Percentiles rank a stretch among this genome's conserved stretches.
Evolutionary conservation across 2,113 vertebrate genomes (phyloP).

Genomic region (Scortum barcoo): DNA sequence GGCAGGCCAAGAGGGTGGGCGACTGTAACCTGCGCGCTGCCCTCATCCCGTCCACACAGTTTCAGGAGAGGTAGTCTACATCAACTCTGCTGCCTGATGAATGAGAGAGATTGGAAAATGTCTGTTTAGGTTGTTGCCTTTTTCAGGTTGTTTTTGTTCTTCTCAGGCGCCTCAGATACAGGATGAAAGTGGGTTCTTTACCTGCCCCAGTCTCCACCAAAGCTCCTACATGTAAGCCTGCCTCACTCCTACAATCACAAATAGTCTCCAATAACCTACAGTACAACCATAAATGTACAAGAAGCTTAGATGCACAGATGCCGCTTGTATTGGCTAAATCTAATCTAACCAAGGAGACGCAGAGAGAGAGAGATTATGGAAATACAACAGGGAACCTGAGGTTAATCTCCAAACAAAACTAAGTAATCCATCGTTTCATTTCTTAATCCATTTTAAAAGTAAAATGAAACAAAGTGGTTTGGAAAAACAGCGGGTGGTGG

Average conservation of each 20-base stretch:
- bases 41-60: slow-evolving; percentile 93
- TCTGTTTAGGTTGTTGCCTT: not conserved
- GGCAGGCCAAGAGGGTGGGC: slow-evolving; percentile 95
- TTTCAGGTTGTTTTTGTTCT: not conserved
- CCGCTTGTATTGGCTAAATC: slow-evolving; percentile 17
- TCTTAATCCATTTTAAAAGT: slow-evolving; percentile 50
- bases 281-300: slow-evolving; percentile 11
- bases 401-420: slow-evolving; percentile 47
- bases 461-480: slow-evolving; percentile 24
- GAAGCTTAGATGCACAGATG: slow-evolving; percentile 16
- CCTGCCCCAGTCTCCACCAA: slow-evolving; percentile 83
- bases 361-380: slow-evolving; percentile 60
- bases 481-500: not conserved
- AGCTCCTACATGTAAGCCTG: slow-evolving; percentile 87
- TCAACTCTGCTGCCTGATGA: not conserved
- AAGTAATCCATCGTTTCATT: slow-evolving; percentile 33
- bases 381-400: slow-evolving; percentile 23
- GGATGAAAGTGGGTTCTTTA: slow-evolving; percentile 87
- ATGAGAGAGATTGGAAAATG: not conserved
- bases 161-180: slow-evolving; percentile 88
- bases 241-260: slow-evolving; percentile 13
- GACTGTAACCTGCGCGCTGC: slow-evolving; percentile 94
- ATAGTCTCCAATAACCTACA: not conserved
- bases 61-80: slow-evolving; percentile 91
- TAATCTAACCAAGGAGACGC: slow-evolving; percentile 17